Base-by-base conservation (phyloP, 2,797 vertebrate genomes). In the Myotis pilosus region DNA sequence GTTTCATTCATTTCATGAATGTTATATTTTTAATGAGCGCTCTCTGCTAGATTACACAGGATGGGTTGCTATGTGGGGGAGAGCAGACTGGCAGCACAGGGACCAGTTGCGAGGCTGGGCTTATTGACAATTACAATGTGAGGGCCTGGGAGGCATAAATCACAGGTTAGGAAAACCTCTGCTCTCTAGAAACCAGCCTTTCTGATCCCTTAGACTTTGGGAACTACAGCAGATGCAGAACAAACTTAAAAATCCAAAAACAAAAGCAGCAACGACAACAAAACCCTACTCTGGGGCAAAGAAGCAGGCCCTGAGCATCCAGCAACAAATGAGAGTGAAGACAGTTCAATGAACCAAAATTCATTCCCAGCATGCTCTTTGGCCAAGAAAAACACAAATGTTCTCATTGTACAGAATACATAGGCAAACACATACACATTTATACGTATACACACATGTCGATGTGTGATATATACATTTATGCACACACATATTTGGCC, bases 1-100 rank as follows among this genome's bases (percentile, higher is more conserved):
- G 78, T 88, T 41, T 92, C 60, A 60, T 72, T 88, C 68, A 33
- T 87, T 92, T 88, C 57, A 55, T 71, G 41, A 78, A 83, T 33
- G 66, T 81, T 51, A 17, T 80, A n/a, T 83, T 72, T 82, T 47
- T 44, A 85, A 74, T 44, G 55, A 72, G 25, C 19, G 44, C 19
- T 78, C 9, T 36, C 69, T 87, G 36, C 38, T 22, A 38, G n/a
- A 82, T 84, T 71, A 76, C 60, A 38, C 9, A 33, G 66, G 64
- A 64, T 69, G 17, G 71, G 41, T 6, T 25, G 30, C 44, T 64
- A 41, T 15, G 25, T 20, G 8, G 72, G 2, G 0, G 41, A 47
- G 2, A 87, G 12, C 2, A 62, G 36, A 25, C 5, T 30, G 8
- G 36, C 38, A 80, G 57, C 57, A 71, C 30, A 38, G 33, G 51